These are phyloP conservation scores for Eledone cirrhosa DNA, from an alignment of 2,888 invertebrate species.

Conservation along the genomic window DNA sequence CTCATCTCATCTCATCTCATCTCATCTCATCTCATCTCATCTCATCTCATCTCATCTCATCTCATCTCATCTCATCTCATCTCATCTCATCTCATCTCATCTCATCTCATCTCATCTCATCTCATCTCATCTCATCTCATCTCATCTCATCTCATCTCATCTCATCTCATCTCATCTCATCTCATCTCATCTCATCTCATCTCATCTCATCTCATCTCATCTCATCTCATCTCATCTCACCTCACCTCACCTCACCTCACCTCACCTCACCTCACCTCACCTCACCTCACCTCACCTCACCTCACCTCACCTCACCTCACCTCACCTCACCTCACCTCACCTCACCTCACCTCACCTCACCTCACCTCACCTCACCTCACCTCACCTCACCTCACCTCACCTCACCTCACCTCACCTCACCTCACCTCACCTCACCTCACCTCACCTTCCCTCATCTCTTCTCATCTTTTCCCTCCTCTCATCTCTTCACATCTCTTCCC, in stretches of 20 bases:
- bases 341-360: not conserved
- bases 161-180: not conserved
- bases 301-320: not conserved
- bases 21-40: no score
- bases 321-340: not conserved
- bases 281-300: no score
- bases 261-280: not conserved
- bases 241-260: not conserved
- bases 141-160: not conserved
- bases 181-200: no score
- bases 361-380: not conserved
- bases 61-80: not conserved
- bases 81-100: not conserved
- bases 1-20: not conserved
- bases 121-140: no score
- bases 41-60: no score
- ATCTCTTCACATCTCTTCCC: not conserved
- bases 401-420: not conserved
- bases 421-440: not conserved
- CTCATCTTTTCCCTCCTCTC: not conserved
- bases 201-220: no score
- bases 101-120: no score
- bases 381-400: no score
- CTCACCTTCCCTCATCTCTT: no score
- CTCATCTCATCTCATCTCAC: not conserved